Conservation (phyloP, 35 echinoderm and acorn worm genomes). For the Amphiura filiformis region DNA sequence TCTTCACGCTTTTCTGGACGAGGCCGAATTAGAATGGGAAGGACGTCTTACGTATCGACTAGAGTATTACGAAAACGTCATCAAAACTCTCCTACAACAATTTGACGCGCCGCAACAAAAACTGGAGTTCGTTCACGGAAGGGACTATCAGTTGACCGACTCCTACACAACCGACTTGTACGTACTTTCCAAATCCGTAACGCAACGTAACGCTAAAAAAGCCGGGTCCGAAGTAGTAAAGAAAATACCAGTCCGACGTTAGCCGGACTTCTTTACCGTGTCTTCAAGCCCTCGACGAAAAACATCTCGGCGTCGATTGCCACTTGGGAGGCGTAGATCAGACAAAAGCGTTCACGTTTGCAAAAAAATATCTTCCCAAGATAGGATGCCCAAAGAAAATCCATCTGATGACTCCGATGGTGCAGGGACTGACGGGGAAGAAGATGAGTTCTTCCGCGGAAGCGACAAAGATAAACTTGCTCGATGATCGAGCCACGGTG, state of each 20-base stretch:
- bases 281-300: constrained; percentile 89
- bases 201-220: constrained; percentile 89
- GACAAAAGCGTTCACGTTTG: constrained; percentile 94
- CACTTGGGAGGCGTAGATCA: constrained; percentile 99
- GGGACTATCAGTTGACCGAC: constrained; percentile 80
- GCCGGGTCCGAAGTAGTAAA: constrained; percentile 92
- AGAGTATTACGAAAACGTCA: constrained; percentile 81
- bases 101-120: constrained; percentile 82
- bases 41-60: constrained; percentile 51
- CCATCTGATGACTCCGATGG: constrained; percentile 98
- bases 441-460: not conserved
- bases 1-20: constrained; percentile 94
- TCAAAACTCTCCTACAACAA: constrained; percentile 84
- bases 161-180: too few relatives aligned
- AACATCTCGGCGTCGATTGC: constrained; percentile 87
- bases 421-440: constrained; percentile 22
- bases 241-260: constrained; percentile 73
- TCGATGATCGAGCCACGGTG: constrained; percentile 57
- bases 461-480: constrained; percentile 92
- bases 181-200: too few relatives aligned
- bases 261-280: constrained; percentile 89
- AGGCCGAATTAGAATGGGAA: constrained; percentile 85
- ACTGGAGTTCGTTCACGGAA: constrained; percentile 73
- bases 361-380: constrained; percentile 76
- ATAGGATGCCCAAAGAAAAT: constrained; percentile 89